These are phyloP conservation scores for Knipowitschia caucasica DNA, from an alignment of 2,797 vertebrate species.

Conservation along the genomic window DNA sequence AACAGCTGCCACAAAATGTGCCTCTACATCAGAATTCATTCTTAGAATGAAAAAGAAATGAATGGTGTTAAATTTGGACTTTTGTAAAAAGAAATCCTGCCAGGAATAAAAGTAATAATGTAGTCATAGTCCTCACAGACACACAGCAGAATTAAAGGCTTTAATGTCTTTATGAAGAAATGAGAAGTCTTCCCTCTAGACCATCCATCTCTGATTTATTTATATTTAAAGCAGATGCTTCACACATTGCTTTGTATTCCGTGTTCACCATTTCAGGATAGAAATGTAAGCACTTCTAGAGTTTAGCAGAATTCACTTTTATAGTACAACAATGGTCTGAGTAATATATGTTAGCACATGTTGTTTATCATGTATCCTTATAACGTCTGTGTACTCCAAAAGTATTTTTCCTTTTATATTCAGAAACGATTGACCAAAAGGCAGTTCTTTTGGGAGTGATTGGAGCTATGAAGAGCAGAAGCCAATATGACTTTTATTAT, in stretches of 20 bases:
- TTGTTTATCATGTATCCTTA: conserved; percentile 87
- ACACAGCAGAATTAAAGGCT: conserved; percentile 32
- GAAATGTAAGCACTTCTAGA: conserved; percentile 83
- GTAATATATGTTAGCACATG: conserved; percentile 90
- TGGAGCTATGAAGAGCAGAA: conserved; percentile 50
- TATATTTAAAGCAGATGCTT: conserved; percentile 81
- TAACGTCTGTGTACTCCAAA: conserved; percentile 83
- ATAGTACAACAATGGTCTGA: conserved; percentile 87
- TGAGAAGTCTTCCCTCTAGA: conserved; percentile 46
- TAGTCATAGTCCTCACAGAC: conserved; percentile 24
- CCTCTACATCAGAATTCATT: conserved; percentile 80
- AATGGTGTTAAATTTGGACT: conserved; percentile 90
- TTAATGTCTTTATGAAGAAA: conserved; percentile 54
- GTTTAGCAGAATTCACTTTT: conserved; percentile 73
- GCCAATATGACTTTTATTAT: conserved; percentile 61
- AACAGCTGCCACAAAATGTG: conserved; percentile 79
- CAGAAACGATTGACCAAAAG: conserved; percentile 77
- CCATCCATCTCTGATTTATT: conserved; percentile 72
- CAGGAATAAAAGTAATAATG: conserved; percentile 38
- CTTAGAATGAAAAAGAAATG: conserved; percentile 66
- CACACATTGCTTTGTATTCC: conserved; percentile 75
- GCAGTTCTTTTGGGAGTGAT: conserved; percentile 54
- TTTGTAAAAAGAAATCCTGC: conserved; percentile 69
- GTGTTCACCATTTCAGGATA: conserved; percentile 75
- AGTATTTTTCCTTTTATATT: conserved; percentile 72